Base-by-base conservation (phyloP, 2,888 invertebrate species). In the Clanis bilineata region DNA sequence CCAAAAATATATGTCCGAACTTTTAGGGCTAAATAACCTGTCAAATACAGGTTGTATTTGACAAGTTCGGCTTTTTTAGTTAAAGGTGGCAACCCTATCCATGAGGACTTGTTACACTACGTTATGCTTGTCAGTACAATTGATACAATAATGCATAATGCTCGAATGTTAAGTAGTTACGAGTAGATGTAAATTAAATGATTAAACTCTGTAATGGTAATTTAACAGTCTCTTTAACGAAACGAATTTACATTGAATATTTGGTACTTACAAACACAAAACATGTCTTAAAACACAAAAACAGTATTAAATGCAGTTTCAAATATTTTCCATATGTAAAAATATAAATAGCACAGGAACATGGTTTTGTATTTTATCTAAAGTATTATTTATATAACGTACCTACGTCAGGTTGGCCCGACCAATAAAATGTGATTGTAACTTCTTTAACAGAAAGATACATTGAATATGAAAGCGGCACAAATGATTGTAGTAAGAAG, bases 51-150 rank as follows among this genome's bases (percentile, higher is more conserved):
- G n/a, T n/a, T n/a, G n/a, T n/a, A n/a, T n/a, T n/a, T n/a, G n/a
- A n/a, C n/a, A n/a, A n/a, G n/a, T n/a, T n/a, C n/a, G n/a, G n/a
- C n/a, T n/a, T n/a, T n/a, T n/a, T n/a, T n/a, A n/a, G n/a, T n/a
- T n/a, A n/a, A n/a, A n/a, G n/a, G n/a, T n/a, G n/a, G n/a, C n/a
- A n/a, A n/a, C n/a, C n/a, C n/a, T n/a, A n/a, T n/a, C n/a, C n/a
- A n/a, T n/a, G n/a, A n/a, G n/a, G n/a, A n/a, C 58, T 67, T 66
- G 64, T 66, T 64, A 61, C 64, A 67, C 61, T 66, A 63, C 63
- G 68, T 68, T 66, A 66, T 62, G 57, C 65, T 57, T 61, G 15
- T 58, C 65, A 62, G 62, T 57, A 62, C 57, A 64, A 62, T 65
- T 63, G 39, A 28, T 58, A 39, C n/a, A n/a, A n/a, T n/a, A n/a